These are phyloP conservation scores for Trissonchulus latispiculum DNA, from an alignment of 2,888 invertebrate genomes.

Conservation along the genomic window DNA sequence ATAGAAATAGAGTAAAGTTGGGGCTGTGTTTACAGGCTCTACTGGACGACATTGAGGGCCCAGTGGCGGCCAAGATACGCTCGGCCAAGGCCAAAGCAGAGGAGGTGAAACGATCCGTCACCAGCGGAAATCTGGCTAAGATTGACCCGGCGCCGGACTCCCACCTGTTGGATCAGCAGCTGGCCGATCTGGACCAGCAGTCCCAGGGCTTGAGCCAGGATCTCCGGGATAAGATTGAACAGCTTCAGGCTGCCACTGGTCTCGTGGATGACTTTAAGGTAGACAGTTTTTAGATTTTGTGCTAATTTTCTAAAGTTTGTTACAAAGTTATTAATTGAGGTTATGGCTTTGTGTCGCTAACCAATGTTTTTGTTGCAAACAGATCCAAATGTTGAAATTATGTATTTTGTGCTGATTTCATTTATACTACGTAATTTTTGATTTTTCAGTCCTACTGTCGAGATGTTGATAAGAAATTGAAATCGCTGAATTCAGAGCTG, in stretches of 20 bases:
- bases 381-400: too few species aligned
- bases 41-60: conserved; percentile 12
- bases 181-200: not conserved
- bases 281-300: too few species aligned
- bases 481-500: conserved; percentile 68
- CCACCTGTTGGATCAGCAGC: not conserved
- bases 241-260: conserved; percentile 6
- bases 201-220: not conserved
- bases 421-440: too few species aligned
- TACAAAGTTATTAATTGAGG: too few species aligned
- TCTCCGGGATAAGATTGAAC: conserved; percentile 2
- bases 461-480: conserved; percentile 60
- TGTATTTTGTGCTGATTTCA: too few species aligned
- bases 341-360: too few species aligned
- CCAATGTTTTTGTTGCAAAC: too few species aligned
- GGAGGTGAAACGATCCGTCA: not conserved
- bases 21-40: not conserved
- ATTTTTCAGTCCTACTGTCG: conserved; percentile 9
- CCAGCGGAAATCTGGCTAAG: too few species aligned
- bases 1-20: too few species aligned
- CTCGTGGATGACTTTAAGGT: conserved; percentile 10
- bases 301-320: too few species aligned
- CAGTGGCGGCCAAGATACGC: not conserved
- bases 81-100: not conserved
- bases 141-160: not conserved